Base-by-base conservation (phyloP, 1,140 invertebrate species). In the Cotesia typhae region DNA sequence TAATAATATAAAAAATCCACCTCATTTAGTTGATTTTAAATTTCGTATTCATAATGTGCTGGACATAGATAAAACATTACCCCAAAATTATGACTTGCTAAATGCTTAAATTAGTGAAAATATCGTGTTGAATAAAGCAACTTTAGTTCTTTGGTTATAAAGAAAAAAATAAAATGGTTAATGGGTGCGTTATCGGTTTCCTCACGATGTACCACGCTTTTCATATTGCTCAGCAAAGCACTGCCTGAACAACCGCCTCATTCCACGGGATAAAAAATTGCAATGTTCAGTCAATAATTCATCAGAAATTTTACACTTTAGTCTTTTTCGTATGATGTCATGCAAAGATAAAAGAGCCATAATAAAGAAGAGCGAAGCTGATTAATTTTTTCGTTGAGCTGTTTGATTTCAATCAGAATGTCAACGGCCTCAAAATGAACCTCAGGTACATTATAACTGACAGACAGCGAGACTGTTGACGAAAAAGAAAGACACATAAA, bases 151-250 rank as follows among this genome's bases (percentile, higher is more conserved):
- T n/a, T 38, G 10, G n/a, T 37, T 3, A 12, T 38, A 63, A 37
- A 37, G 37, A 63, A 37, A 37, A 63, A 63, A 37, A n/a, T 20
- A 12, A 61, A 66, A 73, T 77, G 80, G 82, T 83, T 86, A 87
- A 87, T 81, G 84, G 83, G 80, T 76, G 74, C 76, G 83, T 87
- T 87, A 87, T 86, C 85, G 81, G 83, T 87, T 86, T 87, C 85
- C 85, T 83, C 81, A 80, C 81, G 81, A 87, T 82, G 83, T 85
- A 82, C 78, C 85, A 83, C 83, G 83, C 79, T 79, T 77, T 74
- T 17, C 41, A 36, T 38, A 38, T 63, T 38, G 37, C 60, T 28
- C 35, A 63, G 37, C 60, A 38, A 17, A 63, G 12, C 10, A 63
- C 12, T n/a, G 4, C 14, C 3, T 20, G 36, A 37, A 55, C 5